A percentile compares a stretch with the other conserved stretches of the same genome.
phyloP scores from a whole-genome alignment of 2,797 vertebrate genomes.

The Pangasius macronema region DNA sequence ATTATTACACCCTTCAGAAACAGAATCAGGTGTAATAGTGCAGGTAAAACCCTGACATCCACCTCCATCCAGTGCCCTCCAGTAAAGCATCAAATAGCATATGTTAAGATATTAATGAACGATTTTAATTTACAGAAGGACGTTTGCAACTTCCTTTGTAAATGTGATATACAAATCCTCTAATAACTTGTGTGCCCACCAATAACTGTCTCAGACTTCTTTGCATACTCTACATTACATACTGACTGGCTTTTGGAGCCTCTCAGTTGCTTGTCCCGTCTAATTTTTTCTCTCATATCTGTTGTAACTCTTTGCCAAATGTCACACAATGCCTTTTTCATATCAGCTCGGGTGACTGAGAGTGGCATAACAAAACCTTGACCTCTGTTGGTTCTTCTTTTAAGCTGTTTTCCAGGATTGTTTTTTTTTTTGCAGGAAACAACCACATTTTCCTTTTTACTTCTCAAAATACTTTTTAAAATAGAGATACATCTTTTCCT shows the following conservation, averaged over 20 bases:
- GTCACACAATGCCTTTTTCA: neutral
- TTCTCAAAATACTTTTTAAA: neutral
- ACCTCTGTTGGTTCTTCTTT: neutral
- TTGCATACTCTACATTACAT: neutral
- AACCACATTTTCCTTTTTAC: neutral
- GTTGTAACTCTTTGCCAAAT: neutral
- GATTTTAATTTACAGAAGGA: neutral
- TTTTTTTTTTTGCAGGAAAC: neutral
- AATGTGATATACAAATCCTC: neutral
- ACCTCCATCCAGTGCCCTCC: neutral
- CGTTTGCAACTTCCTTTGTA: neutral
- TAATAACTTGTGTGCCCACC: neutral
- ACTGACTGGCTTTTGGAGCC: neutral
- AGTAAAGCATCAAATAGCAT: neutral
- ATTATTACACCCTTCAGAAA: slow-evolving; percentile 17
- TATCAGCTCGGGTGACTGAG: neutral
- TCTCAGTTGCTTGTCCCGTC: neutral
- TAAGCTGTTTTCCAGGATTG: neutral
- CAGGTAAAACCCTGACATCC: neutral
- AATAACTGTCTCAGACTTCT: neutral
- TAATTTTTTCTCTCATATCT: neutral
- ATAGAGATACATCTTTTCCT: neutral
- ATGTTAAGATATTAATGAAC: neutral
- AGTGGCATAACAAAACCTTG: neutral
- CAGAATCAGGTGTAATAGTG: neutral